These are phyloP conservation scores for Clytia hemisphaerica DNA, from an alignment of 30 jellyfish, hydroid and myxozoan species.

Conservation along the genomic window DNA sequence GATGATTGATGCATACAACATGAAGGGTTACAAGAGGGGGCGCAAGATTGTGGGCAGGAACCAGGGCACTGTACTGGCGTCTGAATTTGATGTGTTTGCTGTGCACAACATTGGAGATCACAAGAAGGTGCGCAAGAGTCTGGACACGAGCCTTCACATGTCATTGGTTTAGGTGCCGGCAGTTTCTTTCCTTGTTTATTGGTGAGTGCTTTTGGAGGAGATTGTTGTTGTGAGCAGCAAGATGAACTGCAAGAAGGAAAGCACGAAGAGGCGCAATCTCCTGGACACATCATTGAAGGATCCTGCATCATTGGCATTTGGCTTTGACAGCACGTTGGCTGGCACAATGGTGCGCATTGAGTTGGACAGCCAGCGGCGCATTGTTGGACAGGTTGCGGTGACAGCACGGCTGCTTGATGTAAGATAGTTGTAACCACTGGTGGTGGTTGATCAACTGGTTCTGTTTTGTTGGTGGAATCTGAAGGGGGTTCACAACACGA, in stretches of 20 bases:
- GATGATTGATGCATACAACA: too few species aligned
- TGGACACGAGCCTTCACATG: conserved; percentile 20
- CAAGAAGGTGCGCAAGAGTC: too few species aligned
- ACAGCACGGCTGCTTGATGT: background rate
- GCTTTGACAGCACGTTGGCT: conserved; percentile 6
- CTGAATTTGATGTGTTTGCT: conserved; percentile 8
- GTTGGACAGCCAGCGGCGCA: conserved; percentile 18
- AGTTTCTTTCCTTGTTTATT: too few species aligned
- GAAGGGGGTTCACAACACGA: conserved; percentile 69
- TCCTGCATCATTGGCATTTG: background rate
- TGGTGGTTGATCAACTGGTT: background rate
- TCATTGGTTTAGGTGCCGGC: too few species aligned
- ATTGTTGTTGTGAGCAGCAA: conserved; percentile 14
- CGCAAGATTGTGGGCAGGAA: too few species aligned
- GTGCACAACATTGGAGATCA: background rate
- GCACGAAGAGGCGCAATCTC: conserved; percentile 6
- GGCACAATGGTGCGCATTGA: conserved; percentile 26
- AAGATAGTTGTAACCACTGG: background rate
- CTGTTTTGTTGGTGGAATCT: conserved; percentile 26
- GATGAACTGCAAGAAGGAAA: conserved; percentile 28
- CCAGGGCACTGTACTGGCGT: too few species aligned
- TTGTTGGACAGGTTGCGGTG: background rate
- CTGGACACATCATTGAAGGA: background rate
- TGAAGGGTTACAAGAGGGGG: too few species aligned
- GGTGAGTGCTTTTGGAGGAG: conserved; percentile 31